Evolutionary conservation across 2,797 vertebrate species (phyloP).

Genomic region (Hoplostethus mediterraneus): DNA sequence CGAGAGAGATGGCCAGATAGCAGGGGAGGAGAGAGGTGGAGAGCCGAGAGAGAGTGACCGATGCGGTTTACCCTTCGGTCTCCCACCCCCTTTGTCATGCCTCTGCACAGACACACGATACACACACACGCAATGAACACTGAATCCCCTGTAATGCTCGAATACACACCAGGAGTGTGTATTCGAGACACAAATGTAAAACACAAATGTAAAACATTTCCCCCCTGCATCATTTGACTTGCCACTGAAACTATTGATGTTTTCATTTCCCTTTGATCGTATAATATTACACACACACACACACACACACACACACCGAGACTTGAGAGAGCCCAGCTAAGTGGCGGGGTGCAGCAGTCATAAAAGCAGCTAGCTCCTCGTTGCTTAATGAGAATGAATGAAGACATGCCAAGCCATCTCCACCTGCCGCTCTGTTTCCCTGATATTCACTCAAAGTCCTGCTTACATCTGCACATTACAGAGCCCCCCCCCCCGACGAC

Average conservation of each 20-base stretch:
- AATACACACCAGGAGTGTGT: not conserved
- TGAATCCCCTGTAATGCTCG: not conserved
- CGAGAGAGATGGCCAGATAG: conserved; percentile 14
- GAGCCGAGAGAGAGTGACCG: conserved; percentile 2
- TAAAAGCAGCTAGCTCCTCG: conserved; percentile 46
- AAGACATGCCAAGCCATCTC: conserved; percentile 51
- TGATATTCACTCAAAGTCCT: conserved; percentile 20
- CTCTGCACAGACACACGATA: not conserved
- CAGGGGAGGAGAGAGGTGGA: conserved; percentile 7
- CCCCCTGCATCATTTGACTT: not conserved
- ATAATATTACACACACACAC: not conserved
- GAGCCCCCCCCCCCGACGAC: conserved; percentile 15
- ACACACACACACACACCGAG: not conserved
- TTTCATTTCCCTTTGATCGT: conserved; percentile 8
- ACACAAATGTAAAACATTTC: conserved; percentile 20
- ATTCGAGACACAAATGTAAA: not conserved
- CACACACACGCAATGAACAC: conserved; percentile 5
- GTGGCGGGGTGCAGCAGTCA: conserved; percentile 40
- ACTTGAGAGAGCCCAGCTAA: conserved; percentile 21
- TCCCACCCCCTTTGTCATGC: conserved; percentile 12
- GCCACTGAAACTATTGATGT: conserved; percentile 29
- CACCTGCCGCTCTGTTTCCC: conserved; percentile 44
- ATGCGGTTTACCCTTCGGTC: conserved; percentile 23
- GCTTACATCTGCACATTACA: conserved; percentile 63
- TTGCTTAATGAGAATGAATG: conserved; percentile 70